Percentiles rank a stretch among this genome's conserved stretches.
These are phyloP conservation scores for Chromoteleia sp. DNA, from an alignment of 2,888 invertebrate genomes.

Conservation along the genomic window DNA sequence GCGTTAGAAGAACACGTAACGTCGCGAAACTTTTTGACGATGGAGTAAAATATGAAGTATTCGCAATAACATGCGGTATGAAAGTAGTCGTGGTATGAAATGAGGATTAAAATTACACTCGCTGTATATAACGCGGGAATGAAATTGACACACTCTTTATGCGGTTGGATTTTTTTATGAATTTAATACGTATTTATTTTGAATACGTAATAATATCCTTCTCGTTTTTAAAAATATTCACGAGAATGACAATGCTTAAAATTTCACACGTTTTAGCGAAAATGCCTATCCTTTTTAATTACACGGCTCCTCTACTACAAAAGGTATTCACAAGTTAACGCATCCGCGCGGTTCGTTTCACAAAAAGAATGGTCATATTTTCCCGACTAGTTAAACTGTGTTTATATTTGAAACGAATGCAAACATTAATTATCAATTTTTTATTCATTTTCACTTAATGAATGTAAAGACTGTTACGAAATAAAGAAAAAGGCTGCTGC, in stretches of 20 bases:
- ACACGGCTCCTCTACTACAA: slow-evolving; percentile 11
- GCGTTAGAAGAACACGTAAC: background rate
- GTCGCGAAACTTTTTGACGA: background rate
- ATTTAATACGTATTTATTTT: slow-evolving; percentile 5
- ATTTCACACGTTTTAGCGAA: slow-evolving; percentile 26
- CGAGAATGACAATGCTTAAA: slow-evolving; percentile 8
- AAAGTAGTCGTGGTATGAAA: background rate
- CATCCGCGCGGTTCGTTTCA: slow-evolving; percentile 52
- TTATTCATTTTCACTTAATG: slow-evolving; percentile 29
- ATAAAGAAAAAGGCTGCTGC: background rate
- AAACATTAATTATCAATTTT: slow-evolving; percentile 34
- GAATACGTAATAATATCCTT: slow-evolving; percentile 9
- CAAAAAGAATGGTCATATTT: slow-evolving; percentile 44
- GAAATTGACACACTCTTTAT: slow-evolving; percentile 10
- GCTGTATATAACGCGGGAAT: slow-evolving; percentile 13
- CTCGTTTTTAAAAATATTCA: background rate
- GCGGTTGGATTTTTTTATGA: background rate
- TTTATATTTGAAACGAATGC: slow-evolving; percentile 39
- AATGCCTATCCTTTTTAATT: slow-evolving; percentile 50
- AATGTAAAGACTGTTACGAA: background rate
- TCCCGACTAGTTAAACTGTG: slow-evolving; percentile 42
- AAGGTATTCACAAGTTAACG: slow-evolving; percentile 52
- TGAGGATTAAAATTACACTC: slow-evolving; percentile 28
- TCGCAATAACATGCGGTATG: slow-evolving; percentile 1
- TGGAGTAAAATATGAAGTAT: slow-evolving; percentile 15